Percentiles rank a stretch among this genome's conserved stretches.
phyloP scores from a whole-genome alignment of 2,113 vertebrate genomes.

The Microcebus lehilahytsara region DNA sequence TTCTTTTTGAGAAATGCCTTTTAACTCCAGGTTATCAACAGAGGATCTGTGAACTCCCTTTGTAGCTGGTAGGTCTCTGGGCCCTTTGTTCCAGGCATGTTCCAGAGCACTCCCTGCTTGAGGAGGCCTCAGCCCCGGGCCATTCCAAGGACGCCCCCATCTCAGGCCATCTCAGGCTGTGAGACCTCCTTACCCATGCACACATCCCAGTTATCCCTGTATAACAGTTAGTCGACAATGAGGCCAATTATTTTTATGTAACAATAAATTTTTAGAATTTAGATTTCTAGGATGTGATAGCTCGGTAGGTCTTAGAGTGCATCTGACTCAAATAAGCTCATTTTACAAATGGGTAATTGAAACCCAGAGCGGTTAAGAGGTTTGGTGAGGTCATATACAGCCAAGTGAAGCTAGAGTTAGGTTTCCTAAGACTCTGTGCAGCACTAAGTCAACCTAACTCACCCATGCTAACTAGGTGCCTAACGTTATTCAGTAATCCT shows the following conservation, averaged over 20 bases:
- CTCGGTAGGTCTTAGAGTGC: not conserved
- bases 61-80: not conserved
- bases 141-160: not conserved
- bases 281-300: not conserved
- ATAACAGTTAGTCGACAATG: not conserved
- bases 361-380: not conserved
- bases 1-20: not conserved
- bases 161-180: not conserved
- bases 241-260: not conserved
- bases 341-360: not conserved
- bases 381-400: not conserved
- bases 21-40: not conserved
- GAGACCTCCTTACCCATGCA: not conserved
- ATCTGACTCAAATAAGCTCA: not conserved
- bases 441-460: not conserved
- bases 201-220: not conserved
- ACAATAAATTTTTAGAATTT: not conserved
- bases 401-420: not conserved
- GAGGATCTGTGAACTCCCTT: not conserved
- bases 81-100: not conserved
- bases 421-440: not conserved
- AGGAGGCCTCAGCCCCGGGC: not conserved
- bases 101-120: not conserved
- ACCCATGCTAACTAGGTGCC: not conserved
- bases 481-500: not conserved